Percentiles rank a stretch among this genome's conserved stretches.
Conservation (phyloP, 2,888 invertebrate genomes). For the Mechanitis mazaeus region DNA sequence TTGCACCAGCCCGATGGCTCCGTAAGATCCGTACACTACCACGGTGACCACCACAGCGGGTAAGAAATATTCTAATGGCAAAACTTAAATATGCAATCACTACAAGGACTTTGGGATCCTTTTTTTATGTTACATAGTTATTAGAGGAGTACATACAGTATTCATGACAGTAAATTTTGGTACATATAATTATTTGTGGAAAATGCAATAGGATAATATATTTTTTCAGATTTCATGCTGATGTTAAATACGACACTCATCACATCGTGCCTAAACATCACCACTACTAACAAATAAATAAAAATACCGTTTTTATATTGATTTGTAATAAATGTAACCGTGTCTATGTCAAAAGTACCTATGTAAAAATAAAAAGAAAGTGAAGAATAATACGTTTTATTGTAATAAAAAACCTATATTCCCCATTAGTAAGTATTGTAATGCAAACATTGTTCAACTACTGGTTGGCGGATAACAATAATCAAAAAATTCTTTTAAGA, state of each 20-base stretch:
- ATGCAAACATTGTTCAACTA: too few relatives aligned
- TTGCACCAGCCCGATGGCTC: slow-evolving; percentile 73
- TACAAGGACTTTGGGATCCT: not conserved
- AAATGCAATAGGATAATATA: not conserved
- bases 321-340: not conserved
- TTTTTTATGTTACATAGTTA: too few relatives aligned
- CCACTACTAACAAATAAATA: slow-evolving; percentile 20
- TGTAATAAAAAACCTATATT: too few relatives aligned
- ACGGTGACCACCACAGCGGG: slow-evolving; percentile 40
- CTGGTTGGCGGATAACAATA: too few relatives aligned
- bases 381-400: too few relatives aligned
- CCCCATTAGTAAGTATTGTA: too few relatives aligned
- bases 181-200: not conserved
- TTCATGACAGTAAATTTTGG: too few relatives aligned
- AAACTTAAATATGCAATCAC: not conserved
- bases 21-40: slow-evolving; percentile 70
- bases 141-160: too few relatives aligned
- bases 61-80: slow-evolving; percentile 13
- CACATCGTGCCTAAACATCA: slow-evolving; percentile 54
- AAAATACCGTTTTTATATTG: not conserved
- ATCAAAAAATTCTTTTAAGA: too few relatives aligned
- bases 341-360: not conserved
- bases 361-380: slow-evolving; percentile 3
- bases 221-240: slow-evolving; percentile 58
- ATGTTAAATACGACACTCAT: slow-evolving; percentile 60